Evolutionary conservation across 2,888 invertebrate genomes (phyloP).

Genomic region (Apodemia zela): DNA sequence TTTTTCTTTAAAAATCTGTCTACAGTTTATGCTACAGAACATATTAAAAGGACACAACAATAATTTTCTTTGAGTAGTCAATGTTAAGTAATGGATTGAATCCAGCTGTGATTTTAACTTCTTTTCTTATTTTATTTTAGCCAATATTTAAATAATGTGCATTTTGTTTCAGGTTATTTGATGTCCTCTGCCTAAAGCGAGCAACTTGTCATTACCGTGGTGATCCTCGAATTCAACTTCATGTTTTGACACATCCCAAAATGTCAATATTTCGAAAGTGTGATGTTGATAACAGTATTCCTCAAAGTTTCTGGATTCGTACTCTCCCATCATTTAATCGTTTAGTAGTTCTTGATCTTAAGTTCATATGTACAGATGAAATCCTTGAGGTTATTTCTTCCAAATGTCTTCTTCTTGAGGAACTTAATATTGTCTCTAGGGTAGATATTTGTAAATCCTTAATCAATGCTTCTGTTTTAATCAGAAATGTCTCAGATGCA

Average conservation of each 20-base stretch:
- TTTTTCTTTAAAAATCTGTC: too few species aligned
- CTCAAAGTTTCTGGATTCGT: slow-evolving; percentile 64
- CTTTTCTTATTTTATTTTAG: neutral
- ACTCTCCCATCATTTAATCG: slow-evolving; percentile 56
- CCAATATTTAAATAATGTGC: neutral
- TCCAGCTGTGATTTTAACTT: too few species aligned
- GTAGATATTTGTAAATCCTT: slow-evolving; percentile 70
- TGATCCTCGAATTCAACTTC: slow-evolving; percentile 67
- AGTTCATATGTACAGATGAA: slow-evolving; percentile 75
- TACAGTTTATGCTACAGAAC: too few species aligned
- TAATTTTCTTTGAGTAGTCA: too few species aligned
- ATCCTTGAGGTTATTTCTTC: slow-evolving; percentile 63
- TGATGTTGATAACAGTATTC: slow-evolving; percentile 66
- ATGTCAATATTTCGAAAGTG: slow-evolving; percentile 71
- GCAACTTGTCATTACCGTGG: slow-evolving; percentile 61
- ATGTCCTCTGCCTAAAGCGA: slow-evolving; percentile 74
- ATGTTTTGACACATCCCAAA: slow-evolving; percentile 65
- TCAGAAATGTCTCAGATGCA: slow-evolving; percentile 69
- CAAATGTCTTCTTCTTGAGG: slow-evolving; percentile 62
- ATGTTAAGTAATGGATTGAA: too few species aligned
- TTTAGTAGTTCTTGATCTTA: slow-evolving; percentile 66
- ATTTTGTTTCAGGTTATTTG: slow-evolving; percentile 68
- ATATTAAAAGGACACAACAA: too few species aligned
- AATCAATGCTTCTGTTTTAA: slow-evolving; percentile 70
- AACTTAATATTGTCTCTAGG: slow-evolving; percentile 71